These are phyloP conservation scores for Aromia moschata DNA, from an alignment of 2,888 invertebrate genomes.

Conservation along the genomic window DNA sequence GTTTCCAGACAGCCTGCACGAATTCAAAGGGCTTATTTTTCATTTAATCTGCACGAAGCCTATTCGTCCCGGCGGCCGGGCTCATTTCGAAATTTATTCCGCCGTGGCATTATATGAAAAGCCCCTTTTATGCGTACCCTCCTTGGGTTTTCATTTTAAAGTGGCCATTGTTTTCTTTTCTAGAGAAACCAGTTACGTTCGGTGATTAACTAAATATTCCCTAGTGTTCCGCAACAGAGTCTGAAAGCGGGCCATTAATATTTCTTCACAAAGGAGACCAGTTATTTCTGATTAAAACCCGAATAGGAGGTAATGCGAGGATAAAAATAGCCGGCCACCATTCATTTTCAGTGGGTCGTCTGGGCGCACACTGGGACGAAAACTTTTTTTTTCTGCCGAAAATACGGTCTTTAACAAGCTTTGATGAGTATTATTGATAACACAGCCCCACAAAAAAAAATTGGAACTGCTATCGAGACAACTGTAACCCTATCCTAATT, in stretches of 20 bases:
- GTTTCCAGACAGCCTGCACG: conserved; percentile 14
- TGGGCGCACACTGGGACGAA: no score
- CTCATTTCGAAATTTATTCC: conserved; percentile 53
- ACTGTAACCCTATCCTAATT: no score
- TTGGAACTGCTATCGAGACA: no score
- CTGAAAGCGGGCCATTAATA: conserved; percentile 1
- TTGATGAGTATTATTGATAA: no score
- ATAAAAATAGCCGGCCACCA: no score
- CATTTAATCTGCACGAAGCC: conserved; percentile 54
- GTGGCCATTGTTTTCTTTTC: conserved; percentile 17
- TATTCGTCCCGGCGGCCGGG: conserved; percentile 51
- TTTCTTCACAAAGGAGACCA: not conserved
- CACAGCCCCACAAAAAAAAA: no score
- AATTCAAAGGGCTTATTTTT: conserved; percentile 50
- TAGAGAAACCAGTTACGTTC: conserved; percentile 13
- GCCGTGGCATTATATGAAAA: conserved; percentile 39
- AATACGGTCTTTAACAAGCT: no score
- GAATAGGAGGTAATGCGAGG: not conserved
- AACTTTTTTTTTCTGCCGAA: no score
- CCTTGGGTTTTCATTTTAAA: conserved; percentile 10
- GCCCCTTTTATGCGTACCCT: conserved; percentile 13
- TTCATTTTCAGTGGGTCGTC: no score
- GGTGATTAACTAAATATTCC: conserved; percentile 12
- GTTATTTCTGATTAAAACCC: conserved; percentile 1
- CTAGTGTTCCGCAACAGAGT: not conserved